Evolutionary conservation across 2,888 invertebrate genomes (phyloP).

Genomic region (Synanthedon myopaeformis): DNA sequence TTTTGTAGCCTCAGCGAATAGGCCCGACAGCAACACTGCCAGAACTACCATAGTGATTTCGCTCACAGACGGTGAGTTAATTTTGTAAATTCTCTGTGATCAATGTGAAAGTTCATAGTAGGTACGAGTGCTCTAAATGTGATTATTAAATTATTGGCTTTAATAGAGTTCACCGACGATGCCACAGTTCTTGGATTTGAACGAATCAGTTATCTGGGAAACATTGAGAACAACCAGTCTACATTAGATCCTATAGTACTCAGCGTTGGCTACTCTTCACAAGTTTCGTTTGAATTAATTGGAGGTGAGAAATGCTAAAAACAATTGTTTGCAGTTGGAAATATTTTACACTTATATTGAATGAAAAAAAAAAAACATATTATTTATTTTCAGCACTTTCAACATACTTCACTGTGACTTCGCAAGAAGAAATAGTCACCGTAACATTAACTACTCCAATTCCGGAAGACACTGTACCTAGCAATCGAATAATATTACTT

Average conservation of each 20-base stretch:
- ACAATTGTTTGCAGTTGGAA: neutral
- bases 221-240: constrained; percentile 5
- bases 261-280: constrained; percentile 7
- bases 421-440: constrained; percentile 1
- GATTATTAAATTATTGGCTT: too few relatives aligned
- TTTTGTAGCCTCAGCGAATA: constrained; percentile 15
- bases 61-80: constrained; percentile 3
- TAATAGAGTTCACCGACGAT: constrained; percentile 9
- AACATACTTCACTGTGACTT: neutral
- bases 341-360: neutral
- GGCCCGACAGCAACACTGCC: constrained; percentile 9
- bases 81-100: neutral
- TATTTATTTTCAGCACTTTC: neutral
- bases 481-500: constrained; percentile 1
- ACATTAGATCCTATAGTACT: constrained; percentile 8
- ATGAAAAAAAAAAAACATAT: too few relatives aligned
- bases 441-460: constrained; percentile 2
- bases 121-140: too few relatives aligned
- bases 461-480: constrained; percentile 3
- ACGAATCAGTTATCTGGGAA: constrained; percentile 11
- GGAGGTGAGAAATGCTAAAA: constrained; percentile 6
- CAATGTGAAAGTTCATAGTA: neutral
- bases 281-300: constrained; percentile 6
- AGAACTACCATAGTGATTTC: constrained; percentile 16
- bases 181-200: constrained; percentile 12